These are phyloP conservation scores for Drosophila teissieri DNA, from an alignment of 1,140 invertebrate species.

Conservation along the genomic window DNA sequence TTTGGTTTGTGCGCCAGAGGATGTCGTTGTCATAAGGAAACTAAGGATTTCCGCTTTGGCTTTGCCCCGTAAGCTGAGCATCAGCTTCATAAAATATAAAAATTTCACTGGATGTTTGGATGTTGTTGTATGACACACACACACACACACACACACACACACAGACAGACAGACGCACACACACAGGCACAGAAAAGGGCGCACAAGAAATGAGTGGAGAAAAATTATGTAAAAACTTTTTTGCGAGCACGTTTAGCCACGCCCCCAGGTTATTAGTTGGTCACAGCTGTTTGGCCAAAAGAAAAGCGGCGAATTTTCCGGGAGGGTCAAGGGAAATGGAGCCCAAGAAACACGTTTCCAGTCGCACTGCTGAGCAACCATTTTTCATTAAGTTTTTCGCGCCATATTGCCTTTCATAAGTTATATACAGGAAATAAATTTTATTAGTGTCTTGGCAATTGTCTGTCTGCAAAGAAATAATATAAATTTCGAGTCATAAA, in stretches of 20 bases:
- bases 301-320: neutral
- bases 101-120: slow-evolving; percentile 57
- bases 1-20: slow-evolving; percentile 51
- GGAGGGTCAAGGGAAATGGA: neutral
- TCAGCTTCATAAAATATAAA: slow-evolving; percentile 58
- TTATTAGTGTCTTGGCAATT: slow-evolving; percentile 66
- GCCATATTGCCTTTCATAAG: slow-evolving; percentile 61
- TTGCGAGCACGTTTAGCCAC: slow-evolving; percentile 44
- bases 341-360: slow-evolving; percentile 24
- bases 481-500: slow-evolving; percentile 70
- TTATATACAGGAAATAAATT: slow-evolving; percentile 52
- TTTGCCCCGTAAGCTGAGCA: slow-evolving; percentile 47
- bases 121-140: slow-evolving; percentile 44
- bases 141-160: neutral
- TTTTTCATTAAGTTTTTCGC: slow-evolving; percentile 78
- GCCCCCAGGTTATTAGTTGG: slow-evolving; percentile 59
- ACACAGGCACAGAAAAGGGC: neutral
- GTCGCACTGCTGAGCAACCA: slow-evolving; percentile 47
- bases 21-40: slow-evolving; percentile 67
- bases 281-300: slow-evolving; percentile 56
- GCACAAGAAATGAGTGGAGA: slow-evolving; percentile 30
- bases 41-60: slow-evolving; percentile 65
- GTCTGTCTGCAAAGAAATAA: slow-evolving; percentile 41
- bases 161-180: neutral
- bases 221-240: slow-evolving; percentile 71